These are phyloP conservation scores for Pedicia rivosa DNA, from an alignment of 2,888 invertebrate species.

Conservation along the genomic window DNA sequence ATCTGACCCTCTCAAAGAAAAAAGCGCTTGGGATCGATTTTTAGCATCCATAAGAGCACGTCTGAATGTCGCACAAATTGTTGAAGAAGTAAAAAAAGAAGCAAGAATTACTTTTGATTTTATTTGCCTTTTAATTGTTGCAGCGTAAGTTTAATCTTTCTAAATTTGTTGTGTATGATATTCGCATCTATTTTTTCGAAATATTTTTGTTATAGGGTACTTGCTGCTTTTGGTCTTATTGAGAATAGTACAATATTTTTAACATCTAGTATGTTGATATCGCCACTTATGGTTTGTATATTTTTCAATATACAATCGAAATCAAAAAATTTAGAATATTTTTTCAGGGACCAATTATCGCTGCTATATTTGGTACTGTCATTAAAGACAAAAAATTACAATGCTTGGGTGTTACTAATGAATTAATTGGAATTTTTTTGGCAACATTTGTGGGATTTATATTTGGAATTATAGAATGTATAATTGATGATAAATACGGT, in stretches of 20 bases:
- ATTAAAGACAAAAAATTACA: slow-evolving; percentile 46
- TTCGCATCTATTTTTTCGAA: background rate
- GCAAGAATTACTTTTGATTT: slow-evolving; percentile 63
- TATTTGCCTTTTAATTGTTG: slow-evolving; percentile 49
- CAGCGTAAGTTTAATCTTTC: slow-evolving; percentile 35
- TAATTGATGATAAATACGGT: slow-evolving; percentile 38
- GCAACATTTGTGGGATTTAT: slow-evolving; percentile 51
- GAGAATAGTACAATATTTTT: slow-evolving; percentile 59
- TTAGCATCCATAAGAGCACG: slow-evolving; percentile 47
- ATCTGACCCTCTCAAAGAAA: no score
- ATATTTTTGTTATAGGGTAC: slow-evolving; percentile 31
- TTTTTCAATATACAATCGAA: background rate
- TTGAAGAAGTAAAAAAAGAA: slow-evolving; percentile 48
- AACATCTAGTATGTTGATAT: slow-evolving; percentile 67
- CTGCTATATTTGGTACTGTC: slow-evolving; percentile 56
- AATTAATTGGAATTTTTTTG: slow-evolving; percentile 46
- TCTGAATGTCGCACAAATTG: slow-evolving; percentile 53
- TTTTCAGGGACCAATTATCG: slow-evolving; percentile 55
- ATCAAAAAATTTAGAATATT: background rate
- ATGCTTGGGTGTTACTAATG: slow-evolving; percentile 46
- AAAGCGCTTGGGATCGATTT: slow-evolving; percentile 41
- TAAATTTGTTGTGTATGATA: background rate
- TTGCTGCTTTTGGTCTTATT: slow-evolving; percentile 55
- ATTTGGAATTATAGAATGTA: slow-evolving; percentile 44
- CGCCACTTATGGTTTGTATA: slow-evolving; percentile 51